Conservation (phyloP, 1,140 invertebrate genomes). For the Druon quercuslanigerum region DNA sequence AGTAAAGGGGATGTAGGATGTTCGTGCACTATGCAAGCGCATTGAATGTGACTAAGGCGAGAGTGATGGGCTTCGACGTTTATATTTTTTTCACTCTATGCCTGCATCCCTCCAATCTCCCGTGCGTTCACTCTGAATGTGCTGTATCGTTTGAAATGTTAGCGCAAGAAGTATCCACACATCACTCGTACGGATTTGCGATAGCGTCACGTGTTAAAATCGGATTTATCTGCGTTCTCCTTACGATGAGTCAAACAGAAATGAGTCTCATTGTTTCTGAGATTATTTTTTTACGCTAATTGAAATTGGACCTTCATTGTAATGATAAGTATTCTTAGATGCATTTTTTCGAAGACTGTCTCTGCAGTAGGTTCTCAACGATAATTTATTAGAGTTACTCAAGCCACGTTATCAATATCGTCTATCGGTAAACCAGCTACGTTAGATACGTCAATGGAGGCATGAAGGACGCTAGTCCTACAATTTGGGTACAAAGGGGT, state of each 20-base stretch:
- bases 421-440: no score
- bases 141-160: conserved; percentile 29
- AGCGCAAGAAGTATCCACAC: conserved; percentile 4
- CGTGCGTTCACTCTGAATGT: conserved; percentile 14
- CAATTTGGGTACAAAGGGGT: no score
- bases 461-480: no score
- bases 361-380: no score
- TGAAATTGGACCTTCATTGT: no score
- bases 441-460: no score
- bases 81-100: not conserved
- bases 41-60: conserved; percentile 13
- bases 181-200: conserved; percentile 18
- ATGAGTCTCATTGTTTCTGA: no score
- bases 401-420: no score
- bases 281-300: no score
- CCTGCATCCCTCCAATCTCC: not conserved
- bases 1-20: not conserved
- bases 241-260: not conserved
- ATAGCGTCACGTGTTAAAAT: not conserved
- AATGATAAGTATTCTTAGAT: no score
- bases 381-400: no score
- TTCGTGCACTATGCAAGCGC: not conserved
- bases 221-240: not conserved
- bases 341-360: no score
- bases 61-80: conserved; percentile 1